Percentiles rank a stretch among this genome's conserved stretches.
These are phyloP conservation scores for Micoletzkya japonica DNA, from an alignment of 2,888 invertebrate genomes.

Conservation along the genomic window DNA sequence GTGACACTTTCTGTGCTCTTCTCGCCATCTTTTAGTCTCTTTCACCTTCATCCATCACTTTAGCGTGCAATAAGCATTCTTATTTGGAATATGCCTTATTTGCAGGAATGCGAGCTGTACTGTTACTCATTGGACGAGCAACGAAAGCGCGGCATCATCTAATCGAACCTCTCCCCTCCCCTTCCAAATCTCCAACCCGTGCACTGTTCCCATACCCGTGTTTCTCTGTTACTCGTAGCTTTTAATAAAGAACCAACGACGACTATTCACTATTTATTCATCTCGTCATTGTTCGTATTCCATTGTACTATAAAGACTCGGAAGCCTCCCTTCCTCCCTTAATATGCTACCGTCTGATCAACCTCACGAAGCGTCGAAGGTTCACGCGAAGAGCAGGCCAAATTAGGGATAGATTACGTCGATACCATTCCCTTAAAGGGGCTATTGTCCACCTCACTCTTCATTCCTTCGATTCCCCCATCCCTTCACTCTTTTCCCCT, in stretches of 20 bases:
- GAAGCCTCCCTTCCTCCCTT: not conserved
- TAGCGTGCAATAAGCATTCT: not conserved
- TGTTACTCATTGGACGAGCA: constrained; percentile 62
- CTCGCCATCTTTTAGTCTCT: not conserved
- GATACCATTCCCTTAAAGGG: constrained; percentile 61
- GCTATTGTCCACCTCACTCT: too few relatives aligned
- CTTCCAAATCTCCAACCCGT: not conserved
- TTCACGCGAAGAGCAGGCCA: constrained; percentile 60
- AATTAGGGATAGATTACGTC: constrained; percentile 53
- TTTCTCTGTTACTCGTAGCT: not conserved
- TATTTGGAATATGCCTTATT: not conserved
- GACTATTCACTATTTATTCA: constrained; percentile 14
- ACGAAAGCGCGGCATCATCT: constrained; percentile 59
- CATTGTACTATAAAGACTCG: not conserved
- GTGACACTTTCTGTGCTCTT: constrained; percentile 19
- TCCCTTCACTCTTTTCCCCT: too few relatives aligned
- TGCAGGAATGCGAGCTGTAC: constrained; percentile 62
- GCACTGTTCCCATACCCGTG: not conserved
- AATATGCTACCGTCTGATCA: constrained; percentile 31
- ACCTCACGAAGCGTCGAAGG: constrained; percentile 47
- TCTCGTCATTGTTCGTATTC: constrained; percentile 19
- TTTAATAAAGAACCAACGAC: constrained; percentile 2
- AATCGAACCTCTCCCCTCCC: constrained; percentile 21
- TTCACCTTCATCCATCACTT: not conserved
- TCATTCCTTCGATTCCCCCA: too few relatives aligned